Evolutionary conservation across 2,888 invertebrate genomes (phyloP).

Genomic region (Steinernema hermaphroditum): DNA sequence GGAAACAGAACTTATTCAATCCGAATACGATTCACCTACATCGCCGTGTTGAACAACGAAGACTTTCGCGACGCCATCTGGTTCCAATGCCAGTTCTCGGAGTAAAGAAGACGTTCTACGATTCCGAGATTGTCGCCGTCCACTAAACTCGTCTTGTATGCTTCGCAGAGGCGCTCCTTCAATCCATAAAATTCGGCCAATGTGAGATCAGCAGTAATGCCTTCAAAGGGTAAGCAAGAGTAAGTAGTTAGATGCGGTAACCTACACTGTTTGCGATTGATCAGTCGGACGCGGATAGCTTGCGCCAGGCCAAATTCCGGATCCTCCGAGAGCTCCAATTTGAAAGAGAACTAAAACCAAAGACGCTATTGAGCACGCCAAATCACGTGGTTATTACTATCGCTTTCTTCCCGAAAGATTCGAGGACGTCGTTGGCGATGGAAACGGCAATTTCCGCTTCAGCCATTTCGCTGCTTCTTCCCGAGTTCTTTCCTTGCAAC

Average conservation of each 20-base stretch:
- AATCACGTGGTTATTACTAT: background rate
- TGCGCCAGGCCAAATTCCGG: background rate
- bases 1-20: background rate
- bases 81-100: conserved; percentile 6
- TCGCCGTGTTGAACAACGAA: background rate
- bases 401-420: conserved; percentile 9
- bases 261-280: conserved; percentile 18
- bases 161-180: conserved; percentile 21
- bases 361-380: background rate
- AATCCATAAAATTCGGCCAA: conserved; percentile 11
- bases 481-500: background rate
- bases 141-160: background rate
- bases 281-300: conserved; percentile 1
- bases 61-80: background rate
- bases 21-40: background rate
- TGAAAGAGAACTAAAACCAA: conserved; percentile 8
- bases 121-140: conserved; percentile 9
- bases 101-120: conserved; percentile 1
- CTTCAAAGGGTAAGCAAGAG: too few relatives aligned
- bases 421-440: conserved; percentile 15
- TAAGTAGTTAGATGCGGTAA: background rate
- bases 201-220: conserved; percentile 15
- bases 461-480: background rate
- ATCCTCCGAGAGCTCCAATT: background rate
- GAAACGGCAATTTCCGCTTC: conserved; percentile 18